Conservation (phyloP, 2,888 invertebrate genomes). For the Melieria crassipennis region DNA sequence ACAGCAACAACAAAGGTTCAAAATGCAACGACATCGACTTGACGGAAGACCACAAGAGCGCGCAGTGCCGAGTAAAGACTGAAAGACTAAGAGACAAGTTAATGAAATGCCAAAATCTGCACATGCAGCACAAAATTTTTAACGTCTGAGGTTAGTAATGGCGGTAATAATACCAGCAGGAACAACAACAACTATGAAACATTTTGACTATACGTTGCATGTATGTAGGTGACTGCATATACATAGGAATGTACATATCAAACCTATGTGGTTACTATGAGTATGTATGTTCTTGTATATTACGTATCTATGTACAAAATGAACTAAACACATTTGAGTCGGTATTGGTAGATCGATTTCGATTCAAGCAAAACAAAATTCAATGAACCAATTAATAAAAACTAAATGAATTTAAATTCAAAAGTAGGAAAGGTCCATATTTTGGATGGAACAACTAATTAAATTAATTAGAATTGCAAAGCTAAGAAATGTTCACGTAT, state of each 20-base stretch:
- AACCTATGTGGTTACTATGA: not conserved
- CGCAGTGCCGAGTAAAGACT: conserved; percentile 5
- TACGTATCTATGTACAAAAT: not conserved
- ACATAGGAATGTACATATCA: not conserved
- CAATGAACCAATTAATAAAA: no score
- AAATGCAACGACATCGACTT: not conserved
- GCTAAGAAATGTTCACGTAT: no score
- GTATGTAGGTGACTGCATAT: not conserved
- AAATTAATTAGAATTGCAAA: no score
- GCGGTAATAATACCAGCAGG: conserved; percentile 10
- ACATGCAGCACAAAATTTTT: conserved; percentile 27
- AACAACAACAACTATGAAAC: conserved; percentile 35
- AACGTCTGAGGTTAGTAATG: conserved; percentile 33
- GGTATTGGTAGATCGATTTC: no score
- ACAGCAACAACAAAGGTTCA: no score
- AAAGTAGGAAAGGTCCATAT: no score
- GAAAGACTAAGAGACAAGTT: conserved; percentile 27
- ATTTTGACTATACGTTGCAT: conserved; percentile 14
- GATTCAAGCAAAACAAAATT: no score
- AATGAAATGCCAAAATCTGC: conserved; percentile 12
- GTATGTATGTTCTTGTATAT: not conserved
- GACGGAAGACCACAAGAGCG: not conserved
- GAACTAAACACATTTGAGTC: no score
- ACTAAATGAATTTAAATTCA: no score
- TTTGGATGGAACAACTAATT: no score